Evolutionary conservation across 2,888 invertebrate genomes (phyloP).

Genomic region (Cremastobaeus sp.): DNA sequence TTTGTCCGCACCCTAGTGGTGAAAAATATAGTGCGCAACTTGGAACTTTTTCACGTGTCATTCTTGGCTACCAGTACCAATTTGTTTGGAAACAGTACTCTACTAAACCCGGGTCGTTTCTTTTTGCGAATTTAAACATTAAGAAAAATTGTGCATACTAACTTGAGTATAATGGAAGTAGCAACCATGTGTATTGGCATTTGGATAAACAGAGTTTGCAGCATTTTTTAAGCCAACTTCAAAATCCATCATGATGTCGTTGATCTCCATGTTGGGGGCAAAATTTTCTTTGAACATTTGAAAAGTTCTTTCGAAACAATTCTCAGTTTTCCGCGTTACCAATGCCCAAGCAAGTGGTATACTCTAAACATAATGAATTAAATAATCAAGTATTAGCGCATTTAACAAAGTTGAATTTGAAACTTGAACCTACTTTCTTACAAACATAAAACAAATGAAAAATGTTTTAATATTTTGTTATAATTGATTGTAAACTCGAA

Average conservation of each 20-base stretch:
- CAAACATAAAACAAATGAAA: too few relatives aligned
- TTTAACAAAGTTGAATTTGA: neutral
- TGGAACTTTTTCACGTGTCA: too few relatives aligned
- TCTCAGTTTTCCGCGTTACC: neutral
- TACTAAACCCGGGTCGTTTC: too few relatives aligned
- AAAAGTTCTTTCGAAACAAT: neutral
- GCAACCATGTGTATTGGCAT: neutral
- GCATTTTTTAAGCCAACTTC: slow-evolving; percentile 1
- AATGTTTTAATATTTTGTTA: too few relatives aligned
- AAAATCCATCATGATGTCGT: slow-evolving; percentile 4
- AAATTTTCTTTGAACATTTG: neutral
- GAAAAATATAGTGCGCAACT: too few relatives aligned
- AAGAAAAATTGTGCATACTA: neutral
- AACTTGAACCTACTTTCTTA: too few relatives aligned
- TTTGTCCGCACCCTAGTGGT: too few relatives aligned
- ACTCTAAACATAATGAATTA: slow-evolving; percentile 1
- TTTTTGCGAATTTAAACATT: too few relatives aligned
- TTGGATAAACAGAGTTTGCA: neutral
- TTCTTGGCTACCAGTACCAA: too few relatives aligned
- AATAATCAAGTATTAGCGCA: too few relatives aligned
- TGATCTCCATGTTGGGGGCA: neutral
- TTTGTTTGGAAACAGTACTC: too few relatives aligned
- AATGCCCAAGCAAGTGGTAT: slow-evolving; percentile 14
- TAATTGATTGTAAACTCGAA: too few relatives aligned
- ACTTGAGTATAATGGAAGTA: slow-evolving; percentile 14